Evolutionary conservation across 2,113 vertebrate species (phyloP).

Genomic region (Oxyruncus cristatus): DNA sequence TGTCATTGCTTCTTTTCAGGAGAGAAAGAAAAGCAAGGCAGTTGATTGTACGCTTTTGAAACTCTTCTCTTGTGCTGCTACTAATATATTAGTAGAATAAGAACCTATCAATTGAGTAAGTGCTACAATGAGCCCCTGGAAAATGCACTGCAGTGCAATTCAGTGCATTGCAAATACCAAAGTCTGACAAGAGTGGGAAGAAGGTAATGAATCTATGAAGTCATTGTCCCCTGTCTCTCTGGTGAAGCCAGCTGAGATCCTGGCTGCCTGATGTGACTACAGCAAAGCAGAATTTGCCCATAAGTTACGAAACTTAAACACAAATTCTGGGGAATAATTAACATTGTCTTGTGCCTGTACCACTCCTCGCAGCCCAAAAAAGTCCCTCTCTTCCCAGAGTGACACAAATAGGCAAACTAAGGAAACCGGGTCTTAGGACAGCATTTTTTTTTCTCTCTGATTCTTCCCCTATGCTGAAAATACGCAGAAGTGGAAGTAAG

Average conservation of each 20-base stretch:
- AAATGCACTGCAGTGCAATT: fast-evolving
- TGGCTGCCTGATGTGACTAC: background rate
- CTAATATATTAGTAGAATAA: background rate
- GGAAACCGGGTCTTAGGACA: background rate
- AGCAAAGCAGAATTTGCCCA: background rate
- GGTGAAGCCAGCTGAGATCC: background rate
- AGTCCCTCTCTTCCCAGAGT: background rate
- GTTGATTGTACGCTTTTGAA: background rate
- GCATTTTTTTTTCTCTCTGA: background rate
- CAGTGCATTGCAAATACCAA: background rate
- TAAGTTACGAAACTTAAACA: background rate
- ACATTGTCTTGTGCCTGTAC: fast-evolving
- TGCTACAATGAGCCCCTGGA: background rate
- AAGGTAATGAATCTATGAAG: background rate
- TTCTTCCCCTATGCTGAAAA: background rate
- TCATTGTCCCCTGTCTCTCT: background rate
- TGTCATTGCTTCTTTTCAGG: background rate
- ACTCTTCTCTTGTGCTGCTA: background rate
- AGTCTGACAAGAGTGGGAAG: background rate
- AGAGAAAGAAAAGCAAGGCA: background rate
- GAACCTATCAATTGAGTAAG: background rate
- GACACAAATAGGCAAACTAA: background rate
- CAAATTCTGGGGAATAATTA: background rate
- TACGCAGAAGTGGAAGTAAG: background rate
- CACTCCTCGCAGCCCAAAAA: background rate